Evolutionary conservation across 2,888 invertebrate species (phyloP).

Genomic region (Monoplex corrugatus): DNA sequence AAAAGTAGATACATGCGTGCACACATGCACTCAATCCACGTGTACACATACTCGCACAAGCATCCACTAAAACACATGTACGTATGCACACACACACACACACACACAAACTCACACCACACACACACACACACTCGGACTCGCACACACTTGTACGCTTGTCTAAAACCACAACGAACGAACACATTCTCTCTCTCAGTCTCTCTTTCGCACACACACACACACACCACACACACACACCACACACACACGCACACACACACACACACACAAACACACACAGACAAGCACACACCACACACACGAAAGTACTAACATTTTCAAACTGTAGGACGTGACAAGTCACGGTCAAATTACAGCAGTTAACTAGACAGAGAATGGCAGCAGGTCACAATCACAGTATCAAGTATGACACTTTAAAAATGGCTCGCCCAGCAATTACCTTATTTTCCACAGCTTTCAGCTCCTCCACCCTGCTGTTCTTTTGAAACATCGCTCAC

Average conservation of each 20-base stretch:
- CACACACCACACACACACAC: not conserved
- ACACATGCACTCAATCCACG: not conserved
- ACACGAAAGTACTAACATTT: no score
- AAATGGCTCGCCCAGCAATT: no score
- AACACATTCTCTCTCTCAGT: not conserved
- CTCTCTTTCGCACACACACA: not conserved
- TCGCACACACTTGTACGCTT: conserved; percentile 5
- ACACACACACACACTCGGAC: conserved; percentile 9
- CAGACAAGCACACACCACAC: not conserved
- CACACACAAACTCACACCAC: not conserved
- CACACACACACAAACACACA: conserved; percentile 17
- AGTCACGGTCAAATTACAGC: no score
- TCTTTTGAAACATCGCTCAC: no score
- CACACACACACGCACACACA: conserved; percentile 22
- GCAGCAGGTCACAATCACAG: no score
- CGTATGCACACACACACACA: not conserved
- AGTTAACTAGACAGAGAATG: no score
- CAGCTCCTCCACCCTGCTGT: no score
- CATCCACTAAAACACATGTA: conserved; percentile 2
- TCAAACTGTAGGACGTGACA: no score
- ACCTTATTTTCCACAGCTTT: no score
- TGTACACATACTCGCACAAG: not conserved
- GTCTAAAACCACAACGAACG: not conserved
- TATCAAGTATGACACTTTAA: no score
- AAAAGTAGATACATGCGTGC: not conserved